A percentile compares a stretch with the other conserved stretches of the same genome.
Conservation (phyloP, 2,113 vertebrate species). For the Heterotilapia buettikoferi region DNA sequence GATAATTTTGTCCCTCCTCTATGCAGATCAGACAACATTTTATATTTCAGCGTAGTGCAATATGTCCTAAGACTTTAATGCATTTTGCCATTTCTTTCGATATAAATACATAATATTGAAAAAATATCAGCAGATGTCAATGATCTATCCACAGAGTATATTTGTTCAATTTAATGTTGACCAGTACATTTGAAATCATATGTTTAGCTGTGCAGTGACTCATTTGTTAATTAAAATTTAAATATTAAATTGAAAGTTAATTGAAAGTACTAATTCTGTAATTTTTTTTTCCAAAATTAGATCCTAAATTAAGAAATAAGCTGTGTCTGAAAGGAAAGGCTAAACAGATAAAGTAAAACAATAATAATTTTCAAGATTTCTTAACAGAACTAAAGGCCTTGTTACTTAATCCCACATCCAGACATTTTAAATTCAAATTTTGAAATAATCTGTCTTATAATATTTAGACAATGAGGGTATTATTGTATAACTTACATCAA, state of each 20-base stretch:
- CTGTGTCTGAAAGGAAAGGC: neutral
- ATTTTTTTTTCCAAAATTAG: neutral
- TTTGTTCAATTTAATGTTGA: neutral
- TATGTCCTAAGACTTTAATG: neutral
- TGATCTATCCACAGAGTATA: neutral
- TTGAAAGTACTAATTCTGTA: neutral
- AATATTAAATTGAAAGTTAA: neutral
- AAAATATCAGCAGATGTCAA: neutral
- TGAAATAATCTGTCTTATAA: neutral
- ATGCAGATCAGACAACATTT: neutral
- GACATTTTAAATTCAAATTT: neutral
- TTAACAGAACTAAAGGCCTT: neutral
- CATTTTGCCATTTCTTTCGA: neutral
- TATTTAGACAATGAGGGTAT: neutral
- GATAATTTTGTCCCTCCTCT: neutral
- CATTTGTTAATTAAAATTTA: neutral
- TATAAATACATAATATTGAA: neutral
- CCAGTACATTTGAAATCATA: neutral
- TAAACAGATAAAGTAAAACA: neutral
- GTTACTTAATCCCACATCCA: too few species aligned
- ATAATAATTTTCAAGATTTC: neutral
- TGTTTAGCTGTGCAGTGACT: neutral
- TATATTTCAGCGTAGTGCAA: neutral
- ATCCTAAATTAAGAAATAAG: neutral
- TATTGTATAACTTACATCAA: slow-evolving; percentile 34